A percentile compares a stretch with the other conserved stretches of the same genome.
These are phyloP conservation scores for Sminthopsis crassicaudata DNA, from an alignment of 2,113 vertebrate species.

Conservation along the genomic window DNA sequence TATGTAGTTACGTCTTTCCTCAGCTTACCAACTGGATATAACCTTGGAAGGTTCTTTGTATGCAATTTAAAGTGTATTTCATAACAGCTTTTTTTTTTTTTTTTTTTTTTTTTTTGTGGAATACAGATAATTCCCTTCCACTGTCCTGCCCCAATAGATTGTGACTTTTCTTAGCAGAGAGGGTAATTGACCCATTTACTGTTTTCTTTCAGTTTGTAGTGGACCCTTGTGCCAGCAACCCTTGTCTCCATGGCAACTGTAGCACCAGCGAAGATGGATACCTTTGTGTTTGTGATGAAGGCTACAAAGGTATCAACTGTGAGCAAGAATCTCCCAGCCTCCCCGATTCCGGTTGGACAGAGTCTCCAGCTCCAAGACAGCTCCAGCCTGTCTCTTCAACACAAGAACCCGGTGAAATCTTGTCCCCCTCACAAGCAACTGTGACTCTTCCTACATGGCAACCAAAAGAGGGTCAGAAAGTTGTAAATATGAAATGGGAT, in stretches of 20 bases:
- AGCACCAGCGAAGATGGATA: constrained; percentile 86
- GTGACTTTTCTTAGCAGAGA: constrained; percentile 5
- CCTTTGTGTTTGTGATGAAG: constrained; percentile 90
- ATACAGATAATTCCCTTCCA: background rate
- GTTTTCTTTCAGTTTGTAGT: constrained; percentile 89
- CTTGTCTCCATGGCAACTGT: constrained; percentile 99
- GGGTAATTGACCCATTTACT: constrained; percentile 77
- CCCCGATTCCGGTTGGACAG: constrained; percentile 79
- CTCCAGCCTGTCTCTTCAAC: constrained; percentile 83
- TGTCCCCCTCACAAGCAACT: constrained; percentile 82
- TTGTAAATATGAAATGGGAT: constrained; percentile 93
- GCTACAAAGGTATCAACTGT: constrained; percentile 90
- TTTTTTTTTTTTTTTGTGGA: too few species aligned
- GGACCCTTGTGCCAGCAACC: constrained; percentile 94
- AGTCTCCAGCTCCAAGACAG: constrained; percentile 77
- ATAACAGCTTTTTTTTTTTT: fast-evolving
- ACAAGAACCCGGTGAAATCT: constrained; percentile 82
- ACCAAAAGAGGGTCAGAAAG: constrained; percentile 91
- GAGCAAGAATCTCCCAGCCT: constrained; percentile 81
- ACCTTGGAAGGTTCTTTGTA: background rate
- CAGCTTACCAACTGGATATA: background rate
- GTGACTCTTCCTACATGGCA: constrained; percentile 91
- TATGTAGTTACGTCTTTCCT: background rate
- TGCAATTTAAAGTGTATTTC: fast-evolving
- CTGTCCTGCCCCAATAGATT: background rate